Base-by-base conservation (phyloP, 2,797 vertebrate species). In the Threskiornis aethiopicus region DNA sequence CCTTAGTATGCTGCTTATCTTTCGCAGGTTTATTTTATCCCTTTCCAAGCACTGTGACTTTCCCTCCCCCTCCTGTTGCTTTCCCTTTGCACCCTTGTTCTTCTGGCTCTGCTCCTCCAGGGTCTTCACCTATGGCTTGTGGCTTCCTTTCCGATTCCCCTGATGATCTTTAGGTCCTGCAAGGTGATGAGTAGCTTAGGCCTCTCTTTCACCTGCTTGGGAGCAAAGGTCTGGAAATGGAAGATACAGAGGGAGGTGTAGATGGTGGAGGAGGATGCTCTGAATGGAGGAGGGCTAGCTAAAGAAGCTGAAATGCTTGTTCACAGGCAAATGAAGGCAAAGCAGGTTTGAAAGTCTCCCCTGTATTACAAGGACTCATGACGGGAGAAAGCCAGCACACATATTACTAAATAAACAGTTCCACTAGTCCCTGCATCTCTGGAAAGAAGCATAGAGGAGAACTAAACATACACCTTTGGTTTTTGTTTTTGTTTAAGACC, bases 31-130 rank as follows among this genome's bases (percentile, higher is more conserved):
- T 85, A 37, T 93, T 91, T 65, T 77, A 52, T 52, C 20, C 7
- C 46, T 82, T 88, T 39, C 66, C 67, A 55, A 70, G 51, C 31
- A 12, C 19, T 79, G 35, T 92, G 83, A 37, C 62, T 94, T 90
- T 57, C 31, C 13, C 5, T 92, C 5, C 14, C 52, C 16, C 22
- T 78, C 21, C 21, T 1, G 4, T 57, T 81, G 64, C 51, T 82
- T 86, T 61, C 16, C 16, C n/a, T 66, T 33, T 88, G 33, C 26
- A 39, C 33, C 33, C 41, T 65, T 92, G 24, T 35, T 75, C 20
- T 88, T 84, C 62, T 80, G 66, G 42, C 24, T 76, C 13, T 90
- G 17, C 25, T 79, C 10, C 42, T 69, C 16, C 35, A 37, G n/a
- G 35, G 33, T 59, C 57, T 83, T 80, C 1, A 0, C 25, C 51